Evolutionary conservation across 2,113 vertebrate species (phyloP), one percentile per base, ranked within the genome.

Genomic region (Eptesicus fuscus): DNA sequence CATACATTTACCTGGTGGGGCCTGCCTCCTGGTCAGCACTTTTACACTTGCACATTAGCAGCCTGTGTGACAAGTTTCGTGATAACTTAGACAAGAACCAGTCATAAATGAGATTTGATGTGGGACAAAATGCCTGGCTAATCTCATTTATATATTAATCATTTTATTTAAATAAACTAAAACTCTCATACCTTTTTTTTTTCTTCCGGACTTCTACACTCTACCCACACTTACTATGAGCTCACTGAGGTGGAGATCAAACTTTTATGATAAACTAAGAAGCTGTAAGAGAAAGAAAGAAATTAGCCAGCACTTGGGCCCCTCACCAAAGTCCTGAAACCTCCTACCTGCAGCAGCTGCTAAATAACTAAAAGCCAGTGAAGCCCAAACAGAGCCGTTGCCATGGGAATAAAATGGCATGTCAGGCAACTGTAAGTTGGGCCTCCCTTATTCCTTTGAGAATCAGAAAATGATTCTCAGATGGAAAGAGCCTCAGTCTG

Each of bases 391-490:
- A 76, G 30, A 88, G 78, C 90, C 0, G 23, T 91, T 94, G 90
- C 90, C 61, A 82, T 83, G 87, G 87, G n/a, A 91, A 89, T 61
- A 18, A 76, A 86, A 65, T 40, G 42, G 78, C 30, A 85, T 18
- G 42, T 67, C 47, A 77, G 49, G 22, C 85, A 47, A 78, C 35
- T 10, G 16, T 30, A 70, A 76, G 30, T 71, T 40, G 53, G 25
- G 14, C 83, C 51, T 82, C 20, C 2, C 0, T 77, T 91, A 40
- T 83, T 87, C 47, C 69, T 56, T 59, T 91, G 51, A 71, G 37
- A 95, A 92, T 80, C 35, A 87, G 63, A 86, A 91, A 73, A 91
- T 56, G 22, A 94, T 69, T 96, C 47, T 94, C 79, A 86, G 63
- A 77, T 28, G 23, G 42, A 79, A 93, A 88, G 59, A 92, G 35